These are phyloP conservation scores for Octodon degus DNA, from an alignment of 2,113 vertebrate species.

Conservation along the genomic window DNA sequence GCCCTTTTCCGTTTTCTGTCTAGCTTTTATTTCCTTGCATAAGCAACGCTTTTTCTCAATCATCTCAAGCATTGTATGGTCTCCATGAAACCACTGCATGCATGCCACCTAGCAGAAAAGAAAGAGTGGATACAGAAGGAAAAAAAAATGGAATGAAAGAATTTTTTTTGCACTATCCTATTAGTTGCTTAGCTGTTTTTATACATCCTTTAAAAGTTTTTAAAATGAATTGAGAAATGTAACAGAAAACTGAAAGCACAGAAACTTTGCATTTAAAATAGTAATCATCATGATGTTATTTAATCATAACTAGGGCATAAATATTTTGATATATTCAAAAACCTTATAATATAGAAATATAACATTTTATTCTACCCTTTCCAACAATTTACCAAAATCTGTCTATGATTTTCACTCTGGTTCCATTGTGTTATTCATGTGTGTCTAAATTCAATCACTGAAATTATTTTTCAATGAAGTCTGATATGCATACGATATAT, in stretches of 20 bases:
- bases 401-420: background rate
- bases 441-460: constrained; percentile 5
- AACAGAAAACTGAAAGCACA: background rate
- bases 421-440: background rate
- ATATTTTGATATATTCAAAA: background rate
- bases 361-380: background rate
- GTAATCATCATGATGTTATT: background rate
- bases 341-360: background rate
- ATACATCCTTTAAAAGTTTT: background rate
- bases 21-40: constrained; percentile 97
- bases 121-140: constrained; percentile 76
- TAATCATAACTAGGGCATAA: background rate
- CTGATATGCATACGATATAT: background rate
- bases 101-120: constrained; percentile 89
- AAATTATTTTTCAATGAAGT: background rate
- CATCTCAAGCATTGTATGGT: constrained; percentile 98
- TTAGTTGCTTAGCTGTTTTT: constrained; percentile 14
- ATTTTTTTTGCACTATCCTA: constrained; percentile 20
- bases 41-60: constrained; percentile 97
- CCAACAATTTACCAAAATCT: constrained; percentile 39
- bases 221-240: background rate
- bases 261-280: background rate
- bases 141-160: constrained; percentile 58
- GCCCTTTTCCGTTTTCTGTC: constrained; percentile 94
- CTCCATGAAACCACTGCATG: constrained; percentile 95